Evolutionary conservation across 2,888 invertebrate species (phyloP).

Genomic region (Masnerella sp.): DNA sequence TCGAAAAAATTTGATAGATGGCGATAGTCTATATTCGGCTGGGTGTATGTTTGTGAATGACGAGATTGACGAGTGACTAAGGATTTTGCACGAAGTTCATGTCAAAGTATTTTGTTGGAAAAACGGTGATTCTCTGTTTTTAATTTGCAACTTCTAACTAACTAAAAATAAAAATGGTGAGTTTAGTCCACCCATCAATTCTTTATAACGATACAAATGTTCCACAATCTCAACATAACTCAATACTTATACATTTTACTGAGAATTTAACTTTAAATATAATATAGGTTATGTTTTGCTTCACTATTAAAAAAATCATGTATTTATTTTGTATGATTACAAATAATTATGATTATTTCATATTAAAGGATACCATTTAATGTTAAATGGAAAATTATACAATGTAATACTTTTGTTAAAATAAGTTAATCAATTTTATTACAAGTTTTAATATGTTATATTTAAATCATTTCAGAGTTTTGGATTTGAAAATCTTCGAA

Average conservation of each 20-base stretch:
- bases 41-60: too few species aligned
- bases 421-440: neutral
- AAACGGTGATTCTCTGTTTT: neutral
- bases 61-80: too few species aligned
- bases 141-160: neutral
- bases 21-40: neutral
- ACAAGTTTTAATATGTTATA: neutral
- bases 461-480: conserved; percentile 81
- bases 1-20: neutral
- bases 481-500: conserved; percentile 82
- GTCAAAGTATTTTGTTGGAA: neutral
- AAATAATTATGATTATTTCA: too few species aligned
- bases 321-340: neutral
- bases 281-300: neutral
- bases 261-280: too few species aligned
- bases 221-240: too few species aligned
- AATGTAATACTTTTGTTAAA: neutral
- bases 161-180: neutral
- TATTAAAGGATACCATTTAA: neutral
- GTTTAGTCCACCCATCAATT: neutral
- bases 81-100: neutral
- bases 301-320: neutral
- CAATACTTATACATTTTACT: too few species aligned
- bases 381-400: neutral
- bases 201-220: neutral